phyloP scores from a whole-genome alignment of 2,797 vertebrate genomes.

The Euthynnus affinis region DNA sequence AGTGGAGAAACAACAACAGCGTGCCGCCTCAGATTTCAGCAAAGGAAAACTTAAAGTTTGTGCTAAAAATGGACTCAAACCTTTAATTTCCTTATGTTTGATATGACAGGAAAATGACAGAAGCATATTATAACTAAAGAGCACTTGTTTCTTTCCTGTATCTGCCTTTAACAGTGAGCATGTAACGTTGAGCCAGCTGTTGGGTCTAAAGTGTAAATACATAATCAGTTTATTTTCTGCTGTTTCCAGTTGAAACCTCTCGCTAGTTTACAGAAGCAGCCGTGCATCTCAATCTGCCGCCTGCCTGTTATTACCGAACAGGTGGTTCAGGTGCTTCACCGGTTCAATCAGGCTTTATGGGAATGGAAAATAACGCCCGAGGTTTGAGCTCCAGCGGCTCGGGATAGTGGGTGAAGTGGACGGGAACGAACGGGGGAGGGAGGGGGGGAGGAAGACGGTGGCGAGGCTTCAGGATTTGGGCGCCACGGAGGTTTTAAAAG shows the following conservation, averaged over 20 bases:
- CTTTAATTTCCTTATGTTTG: no score
- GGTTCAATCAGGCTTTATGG: conserved; percentile 43
- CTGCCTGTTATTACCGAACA: conserved; percentile 35
- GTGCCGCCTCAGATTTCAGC: no score
- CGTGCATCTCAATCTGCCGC: conserved; percentile 40
- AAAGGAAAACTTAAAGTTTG: no score
- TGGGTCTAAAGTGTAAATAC: conserved; percentile 23
- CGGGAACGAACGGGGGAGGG: conserved; percentile 9
- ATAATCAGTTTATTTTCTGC: background rate
- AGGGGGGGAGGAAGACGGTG: background rate
- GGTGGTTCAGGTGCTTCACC: conserved; percentile 44
- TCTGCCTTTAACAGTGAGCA: no score
- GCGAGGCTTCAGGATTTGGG: conserved; percentile 2
- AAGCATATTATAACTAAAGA: no score
- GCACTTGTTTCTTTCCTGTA: no score
- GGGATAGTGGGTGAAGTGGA: conserved; percentile 37
- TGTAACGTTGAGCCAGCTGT: no score
- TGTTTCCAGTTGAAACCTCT: conserved; percentile 20
- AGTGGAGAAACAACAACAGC: no score
- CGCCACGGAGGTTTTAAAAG: background rate
- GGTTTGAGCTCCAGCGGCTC: conserved; percentile 41
- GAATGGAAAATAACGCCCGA: conserved; percentile 35
- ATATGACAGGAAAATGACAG: no score
- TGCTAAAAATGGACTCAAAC: no score
- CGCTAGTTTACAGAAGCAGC: conserved; percentile 43